Base-by-base conservation (phyloP, 1,140 invertebrate genomes). In the Ceratitis capitata region DNA sequence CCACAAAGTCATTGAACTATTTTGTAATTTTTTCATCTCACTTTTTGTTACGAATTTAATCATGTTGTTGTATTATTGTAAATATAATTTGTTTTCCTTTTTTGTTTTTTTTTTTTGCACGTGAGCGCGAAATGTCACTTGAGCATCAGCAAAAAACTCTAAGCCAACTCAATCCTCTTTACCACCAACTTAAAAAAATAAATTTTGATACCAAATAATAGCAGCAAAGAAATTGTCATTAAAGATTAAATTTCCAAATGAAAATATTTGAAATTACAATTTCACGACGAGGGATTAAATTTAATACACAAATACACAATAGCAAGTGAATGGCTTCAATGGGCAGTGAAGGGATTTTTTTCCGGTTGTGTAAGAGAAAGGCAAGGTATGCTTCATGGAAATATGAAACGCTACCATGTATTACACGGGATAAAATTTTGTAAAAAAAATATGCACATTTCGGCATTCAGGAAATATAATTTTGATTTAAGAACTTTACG, bases 211-310 rank as follows among this genome's bases (percentile, higher is more conserved):
- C 16, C 69, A 78, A 78, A 45, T 35, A 42, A 78, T 78, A 26
- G 1, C 3, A 23, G n/a, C 35, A 69, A 69, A 69, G 64, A 3
- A 78, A 78, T 45, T 78, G 35, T 32, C 69, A 45, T 78, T 7
- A 78, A 78, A 74, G 35, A 74, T 74, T 74, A 74, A 78, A 78
- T 78, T 78, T 78, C n/a, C 69, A 78, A 78, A 78, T 78, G 7
- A 42, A 35, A 78, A 78, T 45, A 45, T 78, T 78, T 47, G 69
- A 14, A n/a, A 35, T 35, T 78, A 35, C 42, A 5, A 19, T 78
- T 78, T 10, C 69, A 78, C 39, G 42, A 42, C 42, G 23, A 78
- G 42, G 69, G 14, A 69, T 78, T 78, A 78, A 45, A 69, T 78
- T 78, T 35, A 45, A 78, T 45, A 45, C n/a, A 26, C 9, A n/a